Evolutionary conservation across 2,888 invertebrate genomes (phyloP).

Genomic region (Tolmerus cingulatus): DNA sequence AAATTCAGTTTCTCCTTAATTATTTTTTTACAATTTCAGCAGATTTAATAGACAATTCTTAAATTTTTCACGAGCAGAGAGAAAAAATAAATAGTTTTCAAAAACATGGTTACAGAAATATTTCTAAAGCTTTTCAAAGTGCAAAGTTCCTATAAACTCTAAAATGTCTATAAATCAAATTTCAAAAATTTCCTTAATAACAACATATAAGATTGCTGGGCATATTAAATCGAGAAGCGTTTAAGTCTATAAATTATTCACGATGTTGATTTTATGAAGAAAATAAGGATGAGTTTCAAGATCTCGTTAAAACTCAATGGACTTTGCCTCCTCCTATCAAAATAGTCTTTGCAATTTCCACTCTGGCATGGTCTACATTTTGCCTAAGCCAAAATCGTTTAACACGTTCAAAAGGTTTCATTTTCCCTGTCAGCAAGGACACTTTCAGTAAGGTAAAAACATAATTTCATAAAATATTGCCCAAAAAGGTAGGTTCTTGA

Average conservation of each 20-base stretch:
- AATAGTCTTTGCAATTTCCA: neutral
- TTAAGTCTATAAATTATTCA: neutral
- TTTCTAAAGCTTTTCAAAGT: neutral
- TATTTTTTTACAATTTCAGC: no score
- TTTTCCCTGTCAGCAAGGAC: neutral
- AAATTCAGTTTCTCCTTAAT: no score
- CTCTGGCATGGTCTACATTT: neutral
- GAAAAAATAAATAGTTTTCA: neutral
- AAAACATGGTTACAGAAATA: neutral
- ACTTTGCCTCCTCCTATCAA: neutral
- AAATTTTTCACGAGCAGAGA: neutral
- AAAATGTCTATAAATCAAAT: neutral
- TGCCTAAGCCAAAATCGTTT: neutral
- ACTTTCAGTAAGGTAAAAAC: neutral
- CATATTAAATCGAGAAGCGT: neutral
- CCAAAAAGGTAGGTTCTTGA: neutral
- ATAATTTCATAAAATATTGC: neutral
- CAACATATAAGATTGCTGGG: neutral
- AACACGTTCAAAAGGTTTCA: neutral
- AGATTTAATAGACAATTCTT: neutral
- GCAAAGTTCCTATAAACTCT: neutral
- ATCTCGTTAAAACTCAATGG: neutral
- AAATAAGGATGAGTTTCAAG: neutral
- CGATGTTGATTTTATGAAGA: neutral
- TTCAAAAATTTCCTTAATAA: neutral